These are phyloP conservation scores for Drosophila yakuba DNA, from an alignment of 1,140 invertebrate species.

Conservation along the genomic window DNA sequence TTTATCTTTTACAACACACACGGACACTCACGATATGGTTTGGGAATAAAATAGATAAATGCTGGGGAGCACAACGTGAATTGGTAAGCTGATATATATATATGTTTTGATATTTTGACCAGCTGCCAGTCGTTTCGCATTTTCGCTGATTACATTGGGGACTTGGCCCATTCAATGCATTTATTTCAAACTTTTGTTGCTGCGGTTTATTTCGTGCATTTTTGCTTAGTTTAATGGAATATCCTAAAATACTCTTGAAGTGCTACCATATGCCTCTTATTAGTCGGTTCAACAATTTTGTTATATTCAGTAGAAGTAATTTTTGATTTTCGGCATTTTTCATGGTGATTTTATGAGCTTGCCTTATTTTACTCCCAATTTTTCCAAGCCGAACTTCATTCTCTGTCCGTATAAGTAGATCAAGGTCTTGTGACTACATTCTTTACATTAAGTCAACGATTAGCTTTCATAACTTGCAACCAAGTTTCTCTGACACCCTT, in stretches of 20 bases:
- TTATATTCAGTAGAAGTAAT: too few species aligned
- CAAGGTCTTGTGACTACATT: slow-evolving; percentile 10
- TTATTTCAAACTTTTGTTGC: slow-evolving; percentile 13
- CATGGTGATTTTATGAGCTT: too few species aligned
- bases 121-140: slow-evolving; percentile 50
- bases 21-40: not conserved
- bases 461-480: slow-evolving; percentile 33
- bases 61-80: not conserved
- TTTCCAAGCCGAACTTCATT: not conserved
- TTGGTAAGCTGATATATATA: too few species aligned
- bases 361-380: not conserved
- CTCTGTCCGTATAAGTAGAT: not conserved
- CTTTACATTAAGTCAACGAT: slow-evolving; percentile 16
- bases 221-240: not conserved
- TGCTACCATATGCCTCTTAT: too few species aligned
- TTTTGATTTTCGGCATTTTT: too few species aligned
- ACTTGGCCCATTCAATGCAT: slow-evolving; percentile 36
- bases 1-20: slow-evolving; percentile 45
- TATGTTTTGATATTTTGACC: slow-evolving; percentile 49
- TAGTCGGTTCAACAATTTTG: too few species aligned
- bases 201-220: not conserved
- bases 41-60: slow-evolving; percentile 4
- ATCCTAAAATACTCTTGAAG: not conserved
- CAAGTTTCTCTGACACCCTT: slow-evolving; percentile 3
- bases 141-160: slow-evolving; percentile 59